A percentile compares a stretch with the other conserved stretches of the same genome.
Evolutionary conservation across 2,113 vertebrate genomes (phyloP).

Genomic region (Saccopteryx bilineata): DNA sequence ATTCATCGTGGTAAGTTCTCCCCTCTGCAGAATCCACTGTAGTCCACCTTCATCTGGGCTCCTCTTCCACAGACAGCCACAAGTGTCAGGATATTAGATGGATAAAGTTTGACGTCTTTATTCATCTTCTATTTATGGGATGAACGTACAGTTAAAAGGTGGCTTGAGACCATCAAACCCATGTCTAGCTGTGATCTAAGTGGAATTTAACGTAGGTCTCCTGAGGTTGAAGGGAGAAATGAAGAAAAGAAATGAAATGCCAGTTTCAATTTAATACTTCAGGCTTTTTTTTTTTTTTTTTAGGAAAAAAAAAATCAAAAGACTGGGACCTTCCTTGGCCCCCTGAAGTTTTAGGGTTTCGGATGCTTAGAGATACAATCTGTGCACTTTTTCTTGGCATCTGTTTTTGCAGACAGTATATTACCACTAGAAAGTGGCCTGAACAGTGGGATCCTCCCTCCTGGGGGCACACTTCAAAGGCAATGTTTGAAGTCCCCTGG

Average conservation of each 20-base stretch:
- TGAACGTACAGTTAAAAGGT: constrained; percentile 75
- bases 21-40: neutral
- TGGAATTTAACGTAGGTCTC: constrained; percentile 75
- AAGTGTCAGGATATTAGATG: constrained; percentile 71
- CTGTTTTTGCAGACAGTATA: constrained; percentile 76
- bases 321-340: constrained; percentile 70
- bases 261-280: constrained; percentile 82
- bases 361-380: constrained; percentile 73
- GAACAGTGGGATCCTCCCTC: constrained; percentile 64
- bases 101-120: constrained; percentile 82
- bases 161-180: constrained; percentile 80
- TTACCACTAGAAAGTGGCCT: constrained; percentile 80
- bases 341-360: constrained; percentile 79
- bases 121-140: constrained; percentile 82
- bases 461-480: constrained; percentile 69
- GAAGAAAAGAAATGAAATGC: constrained; percentile 81
- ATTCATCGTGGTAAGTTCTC: neutral
- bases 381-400: constrained; percentile 73
- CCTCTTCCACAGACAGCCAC: constrained; percentile 49
- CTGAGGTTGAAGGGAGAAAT: constrained; percentile 76
- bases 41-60: neutral
- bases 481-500: constrained; percentile 68
- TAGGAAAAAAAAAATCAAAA: constrained; percentile 57
- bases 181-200: constrained; percentile 78
- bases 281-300: neutral